Conservation (phyloP, 2,888 invertebrate species). For the Panopea generosa region DNA sequence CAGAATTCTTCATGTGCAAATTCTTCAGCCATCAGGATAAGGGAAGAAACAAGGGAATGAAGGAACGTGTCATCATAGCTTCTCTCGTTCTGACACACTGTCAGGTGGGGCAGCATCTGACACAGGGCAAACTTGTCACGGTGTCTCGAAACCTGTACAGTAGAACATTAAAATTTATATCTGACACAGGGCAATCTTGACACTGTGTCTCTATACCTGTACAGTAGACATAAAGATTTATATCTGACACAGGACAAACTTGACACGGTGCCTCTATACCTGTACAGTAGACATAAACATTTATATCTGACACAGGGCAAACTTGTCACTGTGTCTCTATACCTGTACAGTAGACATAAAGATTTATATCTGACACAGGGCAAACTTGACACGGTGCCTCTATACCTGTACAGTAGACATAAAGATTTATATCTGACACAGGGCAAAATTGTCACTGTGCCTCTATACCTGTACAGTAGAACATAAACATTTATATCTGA, state of each 20-base stretch:
- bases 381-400: constrained; percentile 92
- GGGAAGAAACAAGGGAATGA: constrained; percentile 93
- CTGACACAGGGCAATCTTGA: too few species aligned
- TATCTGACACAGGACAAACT: constrained; percentile 92
- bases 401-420: constrained; percentile 85
- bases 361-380: constrained; percentile 91
- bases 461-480: too few species aligned
- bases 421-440: too few species aligned
- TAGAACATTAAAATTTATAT: too few species aligned
- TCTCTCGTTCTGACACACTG: constrained; percentile 94
- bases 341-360: too few species aligned
- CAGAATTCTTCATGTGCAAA: constrained; percentile 97
- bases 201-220: too few species aligned
- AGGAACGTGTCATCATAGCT: constrained; percentile 98
- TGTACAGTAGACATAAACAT: constrained; percentile 4
- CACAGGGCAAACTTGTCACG: constrained; percentile 92
- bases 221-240: too few species aligned
- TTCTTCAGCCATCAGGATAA: constrained; percentile 96
- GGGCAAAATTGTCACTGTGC: too few species aligned
- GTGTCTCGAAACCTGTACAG: constrained; percentile 88
- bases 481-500: too few species aligned
- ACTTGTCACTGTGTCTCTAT: too few species aligned
- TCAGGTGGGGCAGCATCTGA: constrained; percentile 94
- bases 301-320: too few species aligned
- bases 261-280: constrained; percentile 91